Evolutionary conservation across 2,113 vertebrate genomes (phyloP).

Genomic region (Bolborhynchus lineola): DNA sequence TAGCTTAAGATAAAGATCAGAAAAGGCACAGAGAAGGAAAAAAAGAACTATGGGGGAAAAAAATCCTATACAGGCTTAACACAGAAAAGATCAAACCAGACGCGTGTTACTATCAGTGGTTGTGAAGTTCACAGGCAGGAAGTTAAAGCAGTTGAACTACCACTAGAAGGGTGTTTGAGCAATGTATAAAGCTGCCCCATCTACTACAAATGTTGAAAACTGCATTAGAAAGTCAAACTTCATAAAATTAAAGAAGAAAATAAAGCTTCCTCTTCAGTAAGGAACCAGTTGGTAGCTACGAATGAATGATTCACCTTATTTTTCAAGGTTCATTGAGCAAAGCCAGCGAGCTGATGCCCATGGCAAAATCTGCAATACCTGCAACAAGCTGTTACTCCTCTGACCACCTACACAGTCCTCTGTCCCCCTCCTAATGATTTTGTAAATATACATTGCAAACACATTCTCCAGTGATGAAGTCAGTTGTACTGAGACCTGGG

Average conservation of each 20-base stretch:
- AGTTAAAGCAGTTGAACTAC: not conserved
- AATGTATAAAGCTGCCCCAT: not conserved
- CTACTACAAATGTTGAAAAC: accelerated
- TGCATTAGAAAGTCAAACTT: not conserved
- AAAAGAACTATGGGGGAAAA: not conserved
- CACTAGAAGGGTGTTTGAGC: not conserved
- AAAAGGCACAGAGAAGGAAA: not conserved
- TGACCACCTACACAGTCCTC: not conserved
- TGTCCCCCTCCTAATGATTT: not conserved
- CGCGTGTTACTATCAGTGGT: accelerated
- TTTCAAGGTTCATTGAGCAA: not conserved
- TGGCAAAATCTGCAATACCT: not conserved
- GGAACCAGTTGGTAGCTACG: not conserved
- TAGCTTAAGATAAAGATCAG: not conserved
- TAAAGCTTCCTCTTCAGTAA: not conserved
- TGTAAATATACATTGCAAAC: not conserved
- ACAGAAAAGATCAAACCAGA: not conserved
- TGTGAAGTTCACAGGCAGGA: not conserved
- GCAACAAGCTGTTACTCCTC: constrained; percentile 10
- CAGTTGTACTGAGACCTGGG: not conserved
- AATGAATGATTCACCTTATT: constrained; percentile 26
- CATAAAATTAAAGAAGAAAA: accelerated
- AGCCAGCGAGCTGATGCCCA: not conserved
- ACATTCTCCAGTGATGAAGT: not conserved
- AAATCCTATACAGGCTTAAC: accelerated